phyloP scores from a whole-genome alignment of 2,113 vertebrate genomes.

The Apeltes quadracus region DNA sequence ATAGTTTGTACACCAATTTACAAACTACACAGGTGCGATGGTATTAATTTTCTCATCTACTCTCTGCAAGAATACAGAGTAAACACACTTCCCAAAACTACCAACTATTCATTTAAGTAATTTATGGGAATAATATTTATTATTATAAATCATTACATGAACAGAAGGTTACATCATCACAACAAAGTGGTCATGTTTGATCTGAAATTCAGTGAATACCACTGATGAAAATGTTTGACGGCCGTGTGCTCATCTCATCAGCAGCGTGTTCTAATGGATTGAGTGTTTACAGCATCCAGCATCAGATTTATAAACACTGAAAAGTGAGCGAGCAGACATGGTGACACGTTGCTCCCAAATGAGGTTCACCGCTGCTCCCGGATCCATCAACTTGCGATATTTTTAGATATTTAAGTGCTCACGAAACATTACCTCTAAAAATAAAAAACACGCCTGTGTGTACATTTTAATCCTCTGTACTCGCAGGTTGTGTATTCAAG shows the following conservation, averaged over 20 bases:
- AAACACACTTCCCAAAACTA: not conserved
- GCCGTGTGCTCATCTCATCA: slow-evolving; percentile 3
- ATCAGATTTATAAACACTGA: not conserved
- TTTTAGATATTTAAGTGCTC: slow-evolving; percentile 55
- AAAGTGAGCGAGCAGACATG: slow-evolving; percentile 11
- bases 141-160: not conserved
- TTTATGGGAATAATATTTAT: not conserved
- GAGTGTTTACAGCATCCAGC: not conserved
- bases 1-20: not conserved
- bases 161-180: not conserved
- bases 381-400: slow-evolving; percentile 34
- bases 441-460: slow-evolving; percentile 48
- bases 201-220: not conserved
- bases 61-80: not conserved
- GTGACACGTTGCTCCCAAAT: slow-evolving; percentile 24
- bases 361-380: slow-evolving; percentile 13
- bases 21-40: not conserved
- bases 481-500: slow-evolving; percentile 46
- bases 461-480: slow-evolving; percentile 61
- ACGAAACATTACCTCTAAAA: slow-evolving; percentile 49
- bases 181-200: not conserved
- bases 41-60: not conserved
- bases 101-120: not conserved
- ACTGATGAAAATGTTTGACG: not conserved
- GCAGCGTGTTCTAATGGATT: slow-evolving; percentile 1